phyloP scores from a whole-genome alignment of 2,888 invertebrate species.

The Pantelozetes paolii region DNA sequence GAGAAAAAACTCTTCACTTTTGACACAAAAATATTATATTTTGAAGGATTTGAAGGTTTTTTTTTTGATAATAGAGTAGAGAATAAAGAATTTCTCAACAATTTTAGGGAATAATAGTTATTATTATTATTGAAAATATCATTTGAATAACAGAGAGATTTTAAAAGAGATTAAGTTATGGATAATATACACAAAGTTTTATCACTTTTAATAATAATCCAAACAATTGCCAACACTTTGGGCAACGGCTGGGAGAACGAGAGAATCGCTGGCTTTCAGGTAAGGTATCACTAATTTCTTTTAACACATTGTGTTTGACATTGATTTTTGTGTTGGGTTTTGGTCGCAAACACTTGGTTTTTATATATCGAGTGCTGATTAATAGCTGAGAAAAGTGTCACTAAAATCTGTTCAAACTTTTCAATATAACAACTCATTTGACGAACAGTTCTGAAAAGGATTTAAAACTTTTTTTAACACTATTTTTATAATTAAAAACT shows the following conservation, averaged over 20 bases:
- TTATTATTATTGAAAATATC: no score
- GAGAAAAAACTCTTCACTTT: background rate
- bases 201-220: constrained; percentile 1
- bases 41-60: no score
- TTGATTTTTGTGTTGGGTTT: background rate
- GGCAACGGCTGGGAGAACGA: constrained; percentile 4
- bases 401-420: background rate
- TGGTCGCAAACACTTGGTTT: background rate
- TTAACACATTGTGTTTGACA: background rate
- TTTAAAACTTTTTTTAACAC: no score
- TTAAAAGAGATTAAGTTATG: background rate
- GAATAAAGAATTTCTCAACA: no score
- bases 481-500: no score
- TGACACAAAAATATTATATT: background rate
- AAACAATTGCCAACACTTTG: background rate
- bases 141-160: background rate
- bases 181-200: background rate
- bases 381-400: background rate
- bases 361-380: background rate
- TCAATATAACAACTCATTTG: background rate
- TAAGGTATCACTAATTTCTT: background rate
- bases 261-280: constrained; percentile 6
- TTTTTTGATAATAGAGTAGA: no score
- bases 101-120: no score
- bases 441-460: background rate